These are phyloP conservation scores for Seriola quinqueradiata DNA, from an alignment of 2,113 vertebrate genomes.

Conservation along the genomic window DNA sequence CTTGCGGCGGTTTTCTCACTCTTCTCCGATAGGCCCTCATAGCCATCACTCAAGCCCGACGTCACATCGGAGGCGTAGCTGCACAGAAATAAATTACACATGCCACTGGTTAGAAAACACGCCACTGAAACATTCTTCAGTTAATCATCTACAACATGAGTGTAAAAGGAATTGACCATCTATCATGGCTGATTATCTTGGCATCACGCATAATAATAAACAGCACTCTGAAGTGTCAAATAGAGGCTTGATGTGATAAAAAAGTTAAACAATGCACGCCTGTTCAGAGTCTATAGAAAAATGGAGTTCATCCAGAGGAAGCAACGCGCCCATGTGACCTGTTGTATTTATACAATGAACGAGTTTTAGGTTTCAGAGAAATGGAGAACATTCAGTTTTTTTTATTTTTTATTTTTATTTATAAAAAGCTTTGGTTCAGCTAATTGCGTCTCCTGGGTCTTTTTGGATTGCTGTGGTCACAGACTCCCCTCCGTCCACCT, in stretches of 20 bases:
- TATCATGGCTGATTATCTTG: conserved; percentile 9
- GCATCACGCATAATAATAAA: conserved; percentile 34
- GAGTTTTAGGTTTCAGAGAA: conserved; percentile 55
- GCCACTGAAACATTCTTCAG: not conserved
- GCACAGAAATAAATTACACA: not conserved
- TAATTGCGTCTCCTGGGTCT: conserved; percentile 76
- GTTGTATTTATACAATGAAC: conserved; percentile 28
- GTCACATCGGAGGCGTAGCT: conserved; percentile 94
- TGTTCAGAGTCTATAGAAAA: conserved; percentile 5
- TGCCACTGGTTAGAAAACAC: conserved; percentile 26
- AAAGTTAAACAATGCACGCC: conserved; percentile 1
- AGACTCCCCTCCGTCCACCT: conserved; percentile 47
- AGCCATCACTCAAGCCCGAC: conserved; percentile 90
- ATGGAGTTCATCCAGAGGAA: conserved; percentile 8
- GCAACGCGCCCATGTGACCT: conserved; percentile 14
- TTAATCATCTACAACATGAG: conserved; percentile 17
- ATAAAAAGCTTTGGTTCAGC: conserved; percentile 61
- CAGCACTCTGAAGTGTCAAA: conserved; percentile 22
- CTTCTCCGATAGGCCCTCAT: conserved; percentile 88
- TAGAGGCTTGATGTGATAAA: conserved; percentile 27
- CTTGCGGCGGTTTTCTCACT: conserved; percentile 78
- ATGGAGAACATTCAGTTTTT: conserved; percentile 44
- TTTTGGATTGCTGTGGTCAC: conserved; percentile 58
- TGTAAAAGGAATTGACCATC: not conserved
- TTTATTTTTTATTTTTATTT: not conserved